Percentiles rank a stretch among this genome's conserved stretches.
These are phyloP conservation scores for Gambusia yucatana DNA, from an alignment of 2,797 vertebrate species.

Conservation along the genomic window DNA sequence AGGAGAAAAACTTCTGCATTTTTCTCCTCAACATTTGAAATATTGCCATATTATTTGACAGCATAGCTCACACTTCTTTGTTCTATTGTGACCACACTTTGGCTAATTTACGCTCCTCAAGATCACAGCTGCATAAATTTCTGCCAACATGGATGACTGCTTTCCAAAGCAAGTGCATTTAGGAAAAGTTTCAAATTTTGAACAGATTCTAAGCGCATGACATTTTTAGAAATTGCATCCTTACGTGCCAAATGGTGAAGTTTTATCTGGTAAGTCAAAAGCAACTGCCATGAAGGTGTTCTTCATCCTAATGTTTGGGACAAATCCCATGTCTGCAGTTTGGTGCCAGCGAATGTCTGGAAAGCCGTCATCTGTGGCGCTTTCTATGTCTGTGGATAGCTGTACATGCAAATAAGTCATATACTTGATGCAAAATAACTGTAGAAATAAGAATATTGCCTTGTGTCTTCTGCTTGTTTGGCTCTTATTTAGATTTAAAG, in stretches of 20 bases:
- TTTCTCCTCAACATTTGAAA: background rate
- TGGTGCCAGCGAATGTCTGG: constrained; percentile 93
- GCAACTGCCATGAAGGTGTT: constrained; percentile 93
- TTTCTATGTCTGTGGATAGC: constrained; percentile 67
- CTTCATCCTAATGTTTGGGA: constrained; percentile 86
- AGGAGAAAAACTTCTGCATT: background rate
- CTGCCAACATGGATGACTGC: background rate
- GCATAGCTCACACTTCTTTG: background rate
- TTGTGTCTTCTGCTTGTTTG: background rate
- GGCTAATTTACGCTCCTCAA: background rate
- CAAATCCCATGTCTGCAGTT: constrained; percentile 86
- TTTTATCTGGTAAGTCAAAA: constrained; percentile 86
- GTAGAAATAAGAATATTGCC: background rate
- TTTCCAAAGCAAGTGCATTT: background rate
- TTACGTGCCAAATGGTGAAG: constrained; percentile 85
- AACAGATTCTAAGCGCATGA: background rate
- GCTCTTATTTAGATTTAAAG: background rate
- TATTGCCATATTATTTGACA: background rate
- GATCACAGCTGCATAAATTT: background rate
- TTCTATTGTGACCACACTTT: background rate
- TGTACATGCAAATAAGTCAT: constrained; percentile 38
- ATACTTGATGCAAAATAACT: background rate
- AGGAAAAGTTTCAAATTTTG: background rate
- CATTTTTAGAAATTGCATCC: constrained; percentile 7
- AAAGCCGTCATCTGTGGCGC: constrained; percentile 60